Base-by-base conservation (phyloP, 2,888 invertebrate genomes). In the Hirtodrosophila cameraria region DNA sequence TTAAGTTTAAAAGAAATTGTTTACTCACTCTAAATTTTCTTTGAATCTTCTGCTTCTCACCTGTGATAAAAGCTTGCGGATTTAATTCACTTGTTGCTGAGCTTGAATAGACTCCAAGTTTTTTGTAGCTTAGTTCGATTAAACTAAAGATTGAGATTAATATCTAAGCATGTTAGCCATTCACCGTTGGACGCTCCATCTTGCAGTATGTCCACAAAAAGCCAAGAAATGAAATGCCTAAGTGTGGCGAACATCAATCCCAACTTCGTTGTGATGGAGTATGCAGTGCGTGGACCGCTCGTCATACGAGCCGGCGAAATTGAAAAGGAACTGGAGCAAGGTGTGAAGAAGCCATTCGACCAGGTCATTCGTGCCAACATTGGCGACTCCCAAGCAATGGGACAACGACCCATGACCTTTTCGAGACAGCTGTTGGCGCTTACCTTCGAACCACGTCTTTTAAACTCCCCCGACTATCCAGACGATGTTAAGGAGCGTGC, bases 311-410 rank as follows among this genome's bases (percentile, higher is more conserved):
- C 99, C 36, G 94, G 94, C 0, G 97, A 98, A 92, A 96, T 99
- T 61, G 98, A 98, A 91, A 96, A 97, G 90, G 99, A 99, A 90
- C 91, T 97, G 16, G 92, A 94, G 85, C 93, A 94, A 93, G 96
- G 97, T 9, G 94, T 92, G 0, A 92, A 94, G 80, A 97, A 98
- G 88, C 97, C 99, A 1, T 99, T 99, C 91, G 94, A 94, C 60
- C 94, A 94, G 90, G 98, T 99, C 45, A 97, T 99, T 88, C 95
- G 96, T 87, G 98, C 99, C 0, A 99, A 99, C 91, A 98, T 99
- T 87, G 99, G 99, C 28, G 99, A 99, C 92, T 97, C 98, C 53
- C 99, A 99, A 92, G 99, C 99, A 0, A 98, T 97, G 96, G 98
- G 98, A 23, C 99, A 99, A 90, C 91, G 92, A 45, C 99, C 99